phyloP scores from a whole-genome alignment of 2,888 invertebrate species.

The Unio pictorum region DNA sequence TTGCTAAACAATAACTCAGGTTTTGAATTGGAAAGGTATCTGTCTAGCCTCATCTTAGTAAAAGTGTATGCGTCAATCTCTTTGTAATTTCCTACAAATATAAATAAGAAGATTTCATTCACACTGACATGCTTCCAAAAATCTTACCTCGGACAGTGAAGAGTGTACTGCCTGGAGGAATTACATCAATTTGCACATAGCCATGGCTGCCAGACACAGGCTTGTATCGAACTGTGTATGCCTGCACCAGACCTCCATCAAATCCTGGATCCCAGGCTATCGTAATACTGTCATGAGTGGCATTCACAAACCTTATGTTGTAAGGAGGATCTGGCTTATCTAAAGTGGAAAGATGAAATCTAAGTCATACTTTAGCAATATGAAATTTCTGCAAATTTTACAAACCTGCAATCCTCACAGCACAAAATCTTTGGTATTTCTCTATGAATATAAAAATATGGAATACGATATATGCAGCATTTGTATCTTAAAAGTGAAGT shows the following conservation, averaged over 20 bases:
- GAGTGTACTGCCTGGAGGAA: constrained; percentile 77
- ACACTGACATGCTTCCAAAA: not conserved
- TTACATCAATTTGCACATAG: constrained; percentile 82
- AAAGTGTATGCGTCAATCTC: no score
- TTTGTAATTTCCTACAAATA: no score
- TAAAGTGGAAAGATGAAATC: constrained; percentile 31
- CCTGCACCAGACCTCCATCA: constrained; percentile 89
- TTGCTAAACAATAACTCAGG: no score
- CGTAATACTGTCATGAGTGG: constrained; percentile 88
- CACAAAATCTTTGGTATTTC: not conserved
- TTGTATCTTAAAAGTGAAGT: no score
- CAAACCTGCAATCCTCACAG: no score
- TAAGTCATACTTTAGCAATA: not conserved
- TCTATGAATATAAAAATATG: not conserved
- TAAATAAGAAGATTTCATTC: no score
- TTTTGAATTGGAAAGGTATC: no score
- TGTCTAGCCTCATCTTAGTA: no score
- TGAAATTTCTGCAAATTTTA: not conserved
- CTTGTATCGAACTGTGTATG: constrained; percentile 85
- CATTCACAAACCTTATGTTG: constrained; percentile 79
- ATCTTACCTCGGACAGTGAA: constrained; percentile 76
- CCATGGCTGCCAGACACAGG: constrained; percentile 42
- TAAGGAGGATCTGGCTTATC: constrained; percentile 71
- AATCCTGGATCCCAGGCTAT: constrained; percentile 93
- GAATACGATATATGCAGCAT: not conserved